Evolutionary conservation across 2,888 invertebrate genomes (phyloP).

Genomic region (Pseudococcus viburni): DNA sequence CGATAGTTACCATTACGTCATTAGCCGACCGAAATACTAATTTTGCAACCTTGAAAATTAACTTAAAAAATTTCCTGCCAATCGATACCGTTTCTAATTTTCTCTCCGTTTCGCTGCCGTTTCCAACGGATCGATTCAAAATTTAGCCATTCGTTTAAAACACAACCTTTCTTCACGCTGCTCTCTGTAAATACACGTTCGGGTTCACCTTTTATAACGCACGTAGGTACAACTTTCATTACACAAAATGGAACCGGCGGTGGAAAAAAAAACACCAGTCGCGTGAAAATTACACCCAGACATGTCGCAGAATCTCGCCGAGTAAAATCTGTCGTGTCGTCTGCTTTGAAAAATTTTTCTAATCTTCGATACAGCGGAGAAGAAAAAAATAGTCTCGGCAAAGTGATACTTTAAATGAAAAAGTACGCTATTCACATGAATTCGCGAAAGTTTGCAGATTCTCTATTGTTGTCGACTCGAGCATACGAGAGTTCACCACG

Average conservation of each 20-base stretch:
- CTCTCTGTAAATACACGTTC: background rate
- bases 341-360: constrained; percentile 22
- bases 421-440: constrained; percentile 40
- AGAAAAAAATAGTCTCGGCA: constrained; percentile 40
- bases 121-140: constrained; percentile 14
- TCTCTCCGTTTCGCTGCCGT: background rate
- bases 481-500: background rate
- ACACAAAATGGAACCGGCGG: background rate
- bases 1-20: background rate
- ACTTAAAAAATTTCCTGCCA: background rate
- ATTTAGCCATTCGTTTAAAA: constrained; percentile 25
- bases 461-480: constrained; percentile 33
- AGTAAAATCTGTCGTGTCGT: background rate
- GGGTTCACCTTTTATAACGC: background rate
- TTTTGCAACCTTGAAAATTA: constrained; percentile 25
- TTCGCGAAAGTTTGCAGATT: constrained; percentile 53
- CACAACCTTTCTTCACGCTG: background rate
- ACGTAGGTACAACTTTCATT: background rate
- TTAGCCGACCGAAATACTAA: background rate
- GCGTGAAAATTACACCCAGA: constrained; percentile 10
- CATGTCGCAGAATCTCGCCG: background rate
- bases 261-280: background rate
- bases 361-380: background rate
- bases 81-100: constrained; percentile 19
- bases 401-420: constrained; percentile 55